These are phyloP conservation scores for Alectoris magna DNA, from an alignment of 2,797 vertebrate species.

Conservation along the genomic window DNA sequence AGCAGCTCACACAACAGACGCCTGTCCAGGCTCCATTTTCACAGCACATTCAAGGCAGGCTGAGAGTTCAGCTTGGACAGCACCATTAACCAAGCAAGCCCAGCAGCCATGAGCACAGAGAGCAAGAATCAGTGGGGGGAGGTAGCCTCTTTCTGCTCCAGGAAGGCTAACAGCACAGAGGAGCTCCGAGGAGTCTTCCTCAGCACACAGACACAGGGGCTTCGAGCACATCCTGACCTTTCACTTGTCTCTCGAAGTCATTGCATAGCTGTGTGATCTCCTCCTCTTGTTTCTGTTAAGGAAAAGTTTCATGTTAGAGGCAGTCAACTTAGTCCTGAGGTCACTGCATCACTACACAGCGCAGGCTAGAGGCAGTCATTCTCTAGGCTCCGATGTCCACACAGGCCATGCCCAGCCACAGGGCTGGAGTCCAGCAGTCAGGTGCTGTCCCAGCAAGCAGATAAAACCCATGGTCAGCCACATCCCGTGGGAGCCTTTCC, in stretches of 20 bases:
- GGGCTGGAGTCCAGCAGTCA: background rate
- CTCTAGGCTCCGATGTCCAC: background rate
- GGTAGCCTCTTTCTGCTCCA: background rate
- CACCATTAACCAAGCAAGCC: too few species aligned
- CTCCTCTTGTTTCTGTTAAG: conserved; percentile 86
- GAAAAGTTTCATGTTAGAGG: fast-evolving
- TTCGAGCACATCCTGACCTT: conserved; percentile 77
- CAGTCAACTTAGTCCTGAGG: background rate
- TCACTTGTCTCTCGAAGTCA: conserved; percentile 82
- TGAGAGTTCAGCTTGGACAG: background rate
- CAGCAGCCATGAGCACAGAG: background rate
- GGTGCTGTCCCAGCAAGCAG: background rate
- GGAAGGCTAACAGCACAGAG: background rate
- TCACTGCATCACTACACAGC: too few species aligned
- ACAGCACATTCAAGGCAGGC: background rate
- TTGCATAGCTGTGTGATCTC: conserved; percentile 79
- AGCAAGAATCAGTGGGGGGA: background rate
- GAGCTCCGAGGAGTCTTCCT: background rate
- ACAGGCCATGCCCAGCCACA: background rate
- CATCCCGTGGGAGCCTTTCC: background rate
- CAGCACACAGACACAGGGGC: background rate
- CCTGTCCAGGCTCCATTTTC: fast-evolving
- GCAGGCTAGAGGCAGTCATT: background rate
- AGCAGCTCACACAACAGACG: fast-evolving
- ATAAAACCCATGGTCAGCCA: background rate